phyloP scores from a whole-genome alignment of 2,797 vertebrate species.

The Chiloscyllium punctatum region DNA sequence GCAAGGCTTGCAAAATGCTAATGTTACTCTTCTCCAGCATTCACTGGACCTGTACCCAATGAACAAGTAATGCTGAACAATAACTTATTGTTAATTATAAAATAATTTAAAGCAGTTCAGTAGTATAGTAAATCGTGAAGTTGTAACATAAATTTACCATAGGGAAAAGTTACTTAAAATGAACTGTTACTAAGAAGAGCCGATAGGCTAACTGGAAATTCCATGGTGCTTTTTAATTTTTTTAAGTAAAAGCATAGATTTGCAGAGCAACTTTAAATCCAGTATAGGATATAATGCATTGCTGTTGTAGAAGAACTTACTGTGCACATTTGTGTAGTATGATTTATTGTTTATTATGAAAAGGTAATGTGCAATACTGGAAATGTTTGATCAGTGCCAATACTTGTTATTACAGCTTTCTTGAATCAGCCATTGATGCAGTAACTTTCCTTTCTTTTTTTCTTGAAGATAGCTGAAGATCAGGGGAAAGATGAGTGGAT shows the following conservation, averaged over 20 bases:
- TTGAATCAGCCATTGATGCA: not conserved
- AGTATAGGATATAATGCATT: not conserved
- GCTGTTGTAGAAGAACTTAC: not conserved
- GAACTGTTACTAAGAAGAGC: not conserved
- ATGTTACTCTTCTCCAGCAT: conserved; percentile 23
- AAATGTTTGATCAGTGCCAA: not conserved
- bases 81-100: not conserved
- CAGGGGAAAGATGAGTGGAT: conserved; percentile 17
- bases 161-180: not conserved
- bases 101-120: not conserved
- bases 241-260: not conserved
- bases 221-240: too few relatives aligned
- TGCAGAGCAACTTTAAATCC: not conserved
- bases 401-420: not conserved
- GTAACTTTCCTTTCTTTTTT: conserved; percentile 30
- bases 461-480: conserved; percentile 32
- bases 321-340: not conserved
- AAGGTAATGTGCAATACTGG: not conserved
- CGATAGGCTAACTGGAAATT: not conserved
- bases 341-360: not conserved
- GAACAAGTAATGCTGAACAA: not conserved
- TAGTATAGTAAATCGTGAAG: not conserved
- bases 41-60: not conserved
- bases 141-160: not conserved
- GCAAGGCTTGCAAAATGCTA: conserved; percentile 18